phyloP scores from a whole-genome alignment of 1,140 invertebrate genomes.

The Brachionus rubens region DNA sequence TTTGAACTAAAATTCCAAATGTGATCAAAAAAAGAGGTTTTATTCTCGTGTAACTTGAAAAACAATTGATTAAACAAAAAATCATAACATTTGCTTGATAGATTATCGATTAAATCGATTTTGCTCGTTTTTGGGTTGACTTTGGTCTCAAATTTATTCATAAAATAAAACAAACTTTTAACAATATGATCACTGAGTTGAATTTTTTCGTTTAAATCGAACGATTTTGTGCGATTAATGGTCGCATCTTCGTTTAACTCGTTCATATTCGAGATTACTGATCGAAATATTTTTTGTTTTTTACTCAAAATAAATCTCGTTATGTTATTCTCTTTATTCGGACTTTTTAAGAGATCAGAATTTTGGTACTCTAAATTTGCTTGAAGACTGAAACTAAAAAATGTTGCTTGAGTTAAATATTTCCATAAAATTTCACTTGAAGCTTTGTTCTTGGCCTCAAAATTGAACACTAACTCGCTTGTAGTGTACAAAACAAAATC shows the following conservation, averaged over 20 bases:
- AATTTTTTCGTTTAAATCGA: neutral
- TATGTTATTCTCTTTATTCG: neutral
- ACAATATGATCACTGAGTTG: neutral
- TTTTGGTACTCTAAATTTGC: neutral
- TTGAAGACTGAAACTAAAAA: slow-evolving; percentile 3
- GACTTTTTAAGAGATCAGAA: neutral
- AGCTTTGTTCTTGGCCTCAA: neutral
- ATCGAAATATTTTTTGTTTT: slow-evolving; percentile 36
- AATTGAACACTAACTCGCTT: neutral
- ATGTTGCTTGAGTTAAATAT: neutral
- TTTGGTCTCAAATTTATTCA: neutral
- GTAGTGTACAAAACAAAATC: slow-evolving; percentile 21
- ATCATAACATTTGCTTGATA: slow-evolving; percentile 11
- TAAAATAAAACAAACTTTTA: slow-evolving; percentile 26
- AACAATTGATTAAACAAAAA: slow-evolving; percentile 5
- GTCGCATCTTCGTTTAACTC: neutral
- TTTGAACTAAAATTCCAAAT: slow-evolving; percentile 17
- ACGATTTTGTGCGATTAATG: slow-evolving; percentile 17
- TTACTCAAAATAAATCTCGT: neutral
- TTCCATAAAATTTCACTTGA: slow-evolving; percentile 6
- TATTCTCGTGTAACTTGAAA: neutral
- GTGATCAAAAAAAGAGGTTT: slow-evolving; percentile 2
- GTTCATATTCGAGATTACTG: slow-evolving; percentile 38
- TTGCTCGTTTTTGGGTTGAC: neutral
- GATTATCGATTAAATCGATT: slow-evolving; percentile 12